Conservation (phyloP, 92 coral and sea anemone species). For the Plumapathes pennacea region DNA sequence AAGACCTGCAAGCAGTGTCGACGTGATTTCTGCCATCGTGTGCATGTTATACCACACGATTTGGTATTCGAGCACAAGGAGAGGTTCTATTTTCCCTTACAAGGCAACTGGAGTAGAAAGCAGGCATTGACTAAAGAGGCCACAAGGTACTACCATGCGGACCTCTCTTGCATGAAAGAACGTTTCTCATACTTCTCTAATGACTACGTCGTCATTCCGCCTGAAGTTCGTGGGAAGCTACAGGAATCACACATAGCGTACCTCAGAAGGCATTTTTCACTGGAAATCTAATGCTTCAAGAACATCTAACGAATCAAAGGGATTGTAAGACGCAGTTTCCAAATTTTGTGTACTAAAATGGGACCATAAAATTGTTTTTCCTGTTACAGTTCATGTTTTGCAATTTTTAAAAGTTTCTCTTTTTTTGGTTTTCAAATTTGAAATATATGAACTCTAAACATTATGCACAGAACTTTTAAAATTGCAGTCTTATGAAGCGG, state of each 20-base stretch:
- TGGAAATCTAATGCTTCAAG: no score
- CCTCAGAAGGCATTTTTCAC: constrained; percentile 8
- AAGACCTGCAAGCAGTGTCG: constrained; percentile 35
- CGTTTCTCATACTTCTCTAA: constrained; percentile 54
- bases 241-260: constrained; percentile 28
- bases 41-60: constrained; percentile 35
- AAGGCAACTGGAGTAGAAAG: constrained; percentile 48
- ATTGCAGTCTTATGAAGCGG: no score
- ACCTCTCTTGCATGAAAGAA: constrained; percentile 43
- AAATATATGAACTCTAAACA: no score
- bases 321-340: no score
- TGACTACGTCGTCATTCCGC: constrained; percentile 50
- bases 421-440: no score
- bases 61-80: constrained; percentile 42
- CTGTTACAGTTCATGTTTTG: no score
- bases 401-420: no score
- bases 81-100: constrained; percentile 38
- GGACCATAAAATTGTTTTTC: no score
- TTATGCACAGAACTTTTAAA: no score
- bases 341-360: no score
- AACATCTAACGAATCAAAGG: no score
- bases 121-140: constrained; percentile 33
- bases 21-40: constrained; percentile 40
- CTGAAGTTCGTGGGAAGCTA: constrained; percentile 14
- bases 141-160: constrained; percentile 54